A percentile compares a stretch with the other conserved stretches of the same genome.
These are phyloP conservation scores for Pseudotriccus pelzelni DNA, from an alignment of 2,797 vertebrate species.

Conservation along the genomic window DNA sequence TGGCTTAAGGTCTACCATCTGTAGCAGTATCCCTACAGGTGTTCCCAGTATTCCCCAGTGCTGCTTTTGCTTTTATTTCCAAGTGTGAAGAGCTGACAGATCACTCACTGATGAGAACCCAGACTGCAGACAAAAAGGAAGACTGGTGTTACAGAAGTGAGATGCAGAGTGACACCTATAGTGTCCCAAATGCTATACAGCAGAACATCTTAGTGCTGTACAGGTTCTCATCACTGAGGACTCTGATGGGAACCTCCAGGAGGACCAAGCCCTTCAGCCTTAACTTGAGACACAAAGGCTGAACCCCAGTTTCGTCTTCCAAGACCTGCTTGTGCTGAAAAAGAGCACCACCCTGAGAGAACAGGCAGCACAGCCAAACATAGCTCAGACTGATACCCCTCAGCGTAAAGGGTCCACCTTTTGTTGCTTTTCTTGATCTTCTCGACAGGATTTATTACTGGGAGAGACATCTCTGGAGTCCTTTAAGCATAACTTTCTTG, in stretches of 20 bases:
- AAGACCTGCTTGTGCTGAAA: neutral
- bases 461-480: neutral
- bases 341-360: neutral
- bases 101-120: neutral
- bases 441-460: accelerated
- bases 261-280: neutral
- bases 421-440: neutral
- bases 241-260: neutral
- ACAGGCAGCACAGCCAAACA: neutral
- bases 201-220: neutral
- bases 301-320: neutral
- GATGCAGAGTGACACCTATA: neutral
- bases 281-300: neutral
- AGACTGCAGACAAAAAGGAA: neutral
- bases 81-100: neutral
- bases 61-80: neutral
- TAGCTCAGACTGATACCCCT: neutral
- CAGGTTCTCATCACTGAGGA: accelerated
- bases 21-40: neutral
- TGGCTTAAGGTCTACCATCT: neutral
- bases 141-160: neutral
- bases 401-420: neutral
- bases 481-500: neutral
- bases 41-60: neutral
- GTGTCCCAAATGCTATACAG: neutral